phyloP scores from a whole-genome alignment of 2,113 vertebrate species.

The Crotalus helleri region DNA sequence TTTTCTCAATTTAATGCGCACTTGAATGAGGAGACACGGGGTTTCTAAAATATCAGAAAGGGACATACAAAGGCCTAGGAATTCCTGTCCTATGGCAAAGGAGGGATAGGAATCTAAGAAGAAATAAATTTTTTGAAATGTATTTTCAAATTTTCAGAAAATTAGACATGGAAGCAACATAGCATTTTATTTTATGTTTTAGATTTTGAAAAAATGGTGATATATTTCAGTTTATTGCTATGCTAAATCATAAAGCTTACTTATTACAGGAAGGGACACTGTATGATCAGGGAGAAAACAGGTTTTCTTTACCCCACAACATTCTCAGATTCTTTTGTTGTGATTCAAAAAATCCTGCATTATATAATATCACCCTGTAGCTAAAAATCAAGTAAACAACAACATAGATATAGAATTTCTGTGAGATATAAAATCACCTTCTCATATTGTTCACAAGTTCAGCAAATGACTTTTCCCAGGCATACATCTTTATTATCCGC shows the following conservation, averaged over 20 bases:
- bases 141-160: not conserved
- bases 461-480: slow-evolving; percentile 91
- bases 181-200: not conserved
- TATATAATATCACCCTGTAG: not conserved
- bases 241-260: not conserved
- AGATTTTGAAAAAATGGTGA: not conserved
- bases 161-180: not conserved
- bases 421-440: slow-evolving; percentile 73
- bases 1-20: not conserved
- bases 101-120: not conserved
- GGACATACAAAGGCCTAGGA: not conserved
- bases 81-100: not conserved
- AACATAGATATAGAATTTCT: slow-evolving; percentile 12
- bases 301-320: not conserved
- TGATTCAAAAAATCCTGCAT: not conserved
- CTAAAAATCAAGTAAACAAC: not conserved
- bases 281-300: not conserved
- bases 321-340: not conserved
- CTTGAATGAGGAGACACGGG: not conserved
- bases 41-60: not conserved
- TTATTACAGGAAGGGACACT: not conserved
- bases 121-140: not conserved
- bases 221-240: not conserved
- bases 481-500: slow-evolving; percentile 98
- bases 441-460: slow-evolving; percentile 80